Base-by-base conservation (phyloP, 2,797 vertebrate species). In the Mus minutoides region DNA sequence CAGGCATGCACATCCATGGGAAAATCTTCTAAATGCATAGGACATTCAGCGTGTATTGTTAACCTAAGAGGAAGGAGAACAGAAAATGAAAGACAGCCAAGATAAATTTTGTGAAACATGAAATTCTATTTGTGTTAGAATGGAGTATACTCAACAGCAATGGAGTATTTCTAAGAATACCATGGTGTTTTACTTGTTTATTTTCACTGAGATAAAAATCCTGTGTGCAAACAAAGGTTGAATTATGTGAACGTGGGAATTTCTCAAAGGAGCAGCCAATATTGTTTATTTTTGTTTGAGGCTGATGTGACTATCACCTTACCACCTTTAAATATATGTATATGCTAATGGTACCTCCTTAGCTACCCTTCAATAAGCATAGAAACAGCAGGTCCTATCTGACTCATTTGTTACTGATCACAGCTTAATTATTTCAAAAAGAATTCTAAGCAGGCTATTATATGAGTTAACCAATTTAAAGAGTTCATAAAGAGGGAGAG, bases 11-110 rank as follows among this genome's bases (percentile, higher is more conserved):
- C 99, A 60, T 99, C 99, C 99, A 99, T 99, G 0, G 99, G 99
- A 98, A 99, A 99, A 97, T 99, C 99, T 98, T 99, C 99, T 98
- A 99, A 98, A 98, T 99, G 99, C 99, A 99, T 99, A 87, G 99
- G 99, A 90, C 99, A 99, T 98, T 99, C 99, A 0, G 99, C 99
- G 24, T 99, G 99, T 96, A 99, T 99, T 22, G 99, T 99, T 97
- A 99, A 98, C 98, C 99, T 99, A 98, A 95, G 97, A 97, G 71
- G 96, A 79, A 96, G 95, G 91, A 92, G 21, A 87, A 73, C 1
- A 92, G 58, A 86, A 93, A 86, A 77, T 90, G 52, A 91, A 79
- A 71, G 73, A 64, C 71, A 90, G 37, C 16, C 24, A 76, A 95
- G 77, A 26, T 31, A 52, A 96, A 88, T 37, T 31, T 43, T 43